A percentile compares a stretch with the other conserved stretches of the same genome.
Evolutionary conservation across 2,888 invertebrate genomes (phyloP).

Genomic region (Gastrophysa polygoni): DNA sequence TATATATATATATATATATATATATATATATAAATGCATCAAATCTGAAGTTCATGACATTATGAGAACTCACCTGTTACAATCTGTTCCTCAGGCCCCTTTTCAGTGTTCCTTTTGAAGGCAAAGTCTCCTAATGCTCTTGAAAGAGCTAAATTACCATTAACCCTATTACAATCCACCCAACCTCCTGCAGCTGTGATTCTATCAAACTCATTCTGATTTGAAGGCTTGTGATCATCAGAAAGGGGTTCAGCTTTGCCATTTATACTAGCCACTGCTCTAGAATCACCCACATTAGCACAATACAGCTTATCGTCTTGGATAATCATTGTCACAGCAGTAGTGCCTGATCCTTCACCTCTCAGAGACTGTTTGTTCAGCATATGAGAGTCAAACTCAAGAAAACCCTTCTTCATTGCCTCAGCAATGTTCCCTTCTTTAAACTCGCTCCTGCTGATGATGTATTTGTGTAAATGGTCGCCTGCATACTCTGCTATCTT

Average conservation of each 20-base stretch:
- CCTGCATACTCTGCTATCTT: constrained; percentile 83
- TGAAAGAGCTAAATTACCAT: constrained; percentile 95
- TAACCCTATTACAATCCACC: constrained; percentile 97
- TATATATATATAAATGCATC: background rate
- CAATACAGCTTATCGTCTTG: constrained; percentile 89
- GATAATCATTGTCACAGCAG: constrained; percentile 84
- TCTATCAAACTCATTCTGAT: constrained; percentile 78
- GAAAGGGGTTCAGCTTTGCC: constrained; percentile 81
- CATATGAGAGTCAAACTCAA: constrained; percentile 94
- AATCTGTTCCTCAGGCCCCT: constrained; percentile 91
- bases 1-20: background rate
- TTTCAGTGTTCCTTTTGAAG: constrained; percentile 89
- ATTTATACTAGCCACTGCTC: constrained; percentile 88
- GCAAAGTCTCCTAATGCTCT: constrained; percentile 96
- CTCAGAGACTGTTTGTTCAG: constrained; percentile 83
- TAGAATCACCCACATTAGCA: constrained; percentile 97
- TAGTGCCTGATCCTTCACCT: constrained; percentile 94
- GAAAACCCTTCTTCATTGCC: constrained; percentile 78
- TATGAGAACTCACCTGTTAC: constrained; percentile 60
- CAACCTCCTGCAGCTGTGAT: constrained; percentile 96
- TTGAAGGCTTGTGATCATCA: constrained; percentile 94
- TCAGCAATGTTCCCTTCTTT: constrained; percentile 81
- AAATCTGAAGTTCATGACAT: too few species aligned
- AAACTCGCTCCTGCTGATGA: constrained; percentile 79
- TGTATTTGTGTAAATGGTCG: constrained; percentile 91